Evolutionary conservation across 2,888 invertebrate species (phyloP), one percentile per base, ranked within the genome.

Genomic region (Sesamia inferens): DNA sequence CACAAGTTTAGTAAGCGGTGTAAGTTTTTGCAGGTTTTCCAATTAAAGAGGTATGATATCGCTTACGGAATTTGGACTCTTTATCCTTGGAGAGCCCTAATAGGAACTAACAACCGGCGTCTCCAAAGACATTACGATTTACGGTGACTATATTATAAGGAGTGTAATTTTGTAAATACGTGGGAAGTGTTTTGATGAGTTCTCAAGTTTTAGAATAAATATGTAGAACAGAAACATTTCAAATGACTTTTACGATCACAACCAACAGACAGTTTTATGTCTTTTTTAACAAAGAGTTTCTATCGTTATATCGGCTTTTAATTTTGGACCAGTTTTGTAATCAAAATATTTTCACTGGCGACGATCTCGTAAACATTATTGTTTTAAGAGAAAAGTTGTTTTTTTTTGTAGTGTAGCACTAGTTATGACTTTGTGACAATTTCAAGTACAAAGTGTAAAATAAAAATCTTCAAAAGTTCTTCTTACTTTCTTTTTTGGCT

Each of bases 81-180:
- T 73, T 51, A 2, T 74, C 58, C 58, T 74, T 74, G 14, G 47
- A 47, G 57, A 44, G 42, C 73, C 24, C 19, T 67, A 63, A 54
- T 58, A 58, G 67, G 22, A 66, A 22, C n/a, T 64, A 58, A 63
- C 81, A 75, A 78, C 63, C 63, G 67, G 63, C 54, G 76, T 80
- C 62, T 80, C 81, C 75, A 57, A 75, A 67, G 22, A 31, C 47
- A 75, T 75, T 64, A 59, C 14, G 63, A 42, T 31, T 75, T 64
- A 59, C 14, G 63, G 47, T 31, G 54, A 67, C 48, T 55, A 24
- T 63, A 24, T 39, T 24, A 16, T 16, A n/a, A 63, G 2, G 19
- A 54, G 24, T 8, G n/a, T 14, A 31, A 79, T 76, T 65, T 65
- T 31, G 22, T 22, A 55, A 13, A 5, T 44, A 31, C 14, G 19